Evolutionary conservation across 2,797 vertebrate genomes (phyloP).

Genomic region (Falco biarmicus): DNA sequence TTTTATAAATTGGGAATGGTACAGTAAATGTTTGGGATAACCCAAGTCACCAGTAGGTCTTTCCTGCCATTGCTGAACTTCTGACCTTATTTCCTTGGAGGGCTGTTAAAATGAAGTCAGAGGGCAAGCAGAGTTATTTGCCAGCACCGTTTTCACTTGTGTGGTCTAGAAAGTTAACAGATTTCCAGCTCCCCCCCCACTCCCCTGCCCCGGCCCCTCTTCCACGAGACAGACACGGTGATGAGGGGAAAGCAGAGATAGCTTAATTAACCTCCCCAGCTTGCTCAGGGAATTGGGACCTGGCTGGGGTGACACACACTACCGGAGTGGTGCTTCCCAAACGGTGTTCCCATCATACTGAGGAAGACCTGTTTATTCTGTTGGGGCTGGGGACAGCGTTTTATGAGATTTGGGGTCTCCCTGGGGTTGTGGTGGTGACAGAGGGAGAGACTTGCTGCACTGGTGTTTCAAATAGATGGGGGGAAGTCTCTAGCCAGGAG

Average conservation of each 20-base stretch:
- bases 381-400: neutral
- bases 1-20: constrained; percentile 79
- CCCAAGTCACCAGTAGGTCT: constrained; percentile 81
- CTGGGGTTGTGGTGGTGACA: neutral
- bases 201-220: neutral
- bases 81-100: constrained; percentile 90
- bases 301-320: neutral
- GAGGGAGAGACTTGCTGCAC: neutral
- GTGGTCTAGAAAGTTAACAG: constrained; percentile 90
- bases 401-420: neutral
- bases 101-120: constrained; percentile 91
- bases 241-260: constrained; percentile 34
- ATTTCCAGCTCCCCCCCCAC: constrained; percentile 26
- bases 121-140: constrained; percentile 93
- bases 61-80: constrained; percentile 94
- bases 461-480: neutral
- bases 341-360: rapidly evolving
- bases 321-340: neutral
- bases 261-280: constrained; percentile 4
- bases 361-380: neutral
- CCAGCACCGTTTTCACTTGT: constrained; percentile 89
- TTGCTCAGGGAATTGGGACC: neutral
- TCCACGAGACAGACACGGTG: constrained; percentile 26
- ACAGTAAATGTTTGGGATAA: constrained; percentile 82
- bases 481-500: neutral